These are phyloP conservation scores for Hormiphora californensis DNA, from an alignment of 37 sponge, comb jelly and placozoan genomes.

Conservation along the genomic window DNA sequence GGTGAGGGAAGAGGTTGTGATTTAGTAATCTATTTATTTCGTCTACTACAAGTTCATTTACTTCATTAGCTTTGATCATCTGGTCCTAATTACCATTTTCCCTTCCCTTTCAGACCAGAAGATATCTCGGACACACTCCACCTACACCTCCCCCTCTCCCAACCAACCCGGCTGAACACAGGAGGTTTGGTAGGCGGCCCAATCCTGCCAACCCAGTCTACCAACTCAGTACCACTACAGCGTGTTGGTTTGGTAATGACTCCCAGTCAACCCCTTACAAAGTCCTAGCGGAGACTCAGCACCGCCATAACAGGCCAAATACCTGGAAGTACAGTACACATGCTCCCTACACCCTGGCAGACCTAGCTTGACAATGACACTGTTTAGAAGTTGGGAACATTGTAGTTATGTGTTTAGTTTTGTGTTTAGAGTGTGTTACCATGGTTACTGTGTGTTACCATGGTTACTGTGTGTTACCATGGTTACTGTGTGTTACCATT, in stretches of 20 bases:
- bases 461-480: too few species aligned
- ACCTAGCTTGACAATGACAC: background rate
- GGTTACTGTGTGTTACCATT: too few species aligned
- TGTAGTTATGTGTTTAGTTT: too few species aligned
- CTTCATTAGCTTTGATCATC: too few species aligned
- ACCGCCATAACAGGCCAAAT: background rate
- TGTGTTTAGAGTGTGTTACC: too few species aligned
- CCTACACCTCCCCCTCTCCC: conserved; percentile 18
- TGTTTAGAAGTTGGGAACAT: too few species aligned
- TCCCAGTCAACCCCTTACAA: conserved; percentile 9
- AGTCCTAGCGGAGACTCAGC: conserved; percentile 46
- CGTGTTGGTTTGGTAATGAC: background rate
- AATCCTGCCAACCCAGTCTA: background rate
- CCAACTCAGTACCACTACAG: conserved; percentile 13
- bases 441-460: too few species aligned
- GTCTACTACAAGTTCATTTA: too few species aligned
- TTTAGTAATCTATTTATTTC: too few species aligned
- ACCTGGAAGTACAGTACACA: conserved; percentile 53
- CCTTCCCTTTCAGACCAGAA: background rate
- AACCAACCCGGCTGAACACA: background rate
- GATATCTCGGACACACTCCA: background rate
- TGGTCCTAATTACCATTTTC: too few species aligned
- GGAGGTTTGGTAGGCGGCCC: background rate
- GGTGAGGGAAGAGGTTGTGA: background rate
- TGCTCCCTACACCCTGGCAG: conserved; percentile 12